These are phyloP conservation scores for Calyptommatus sinebrachiatus DNA, from an alignment of 2,113 vertebrate species.

Conservation along the genomic window DNA sequence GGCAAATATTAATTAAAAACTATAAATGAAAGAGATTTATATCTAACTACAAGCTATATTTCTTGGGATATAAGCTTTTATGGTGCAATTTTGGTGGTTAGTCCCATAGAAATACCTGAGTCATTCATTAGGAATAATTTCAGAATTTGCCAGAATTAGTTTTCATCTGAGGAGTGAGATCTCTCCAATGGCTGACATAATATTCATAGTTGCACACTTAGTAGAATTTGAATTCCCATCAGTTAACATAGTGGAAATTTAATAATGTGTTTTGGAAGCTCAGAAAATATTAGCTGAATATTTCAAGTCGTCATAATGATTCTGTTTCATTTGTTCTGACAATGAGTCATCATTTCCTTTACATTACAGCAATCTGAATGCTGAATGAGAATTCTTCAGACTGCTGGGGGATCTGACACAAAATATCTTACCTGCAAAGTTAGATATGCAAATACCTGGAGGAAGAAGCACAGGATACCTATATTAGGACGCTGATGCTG, in stretches of 20 bases:
- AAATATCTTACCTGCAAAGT: slow-evolving; percentile 29
- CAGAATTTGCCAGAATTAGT: background rate
- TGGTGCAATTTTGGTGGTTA: background rate
- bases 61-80: slow-evolving; percentile 17
- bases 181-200: slow-evolving; percentile 33
- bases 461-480: background rate
- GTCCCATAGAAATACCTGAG: slow-evolving; percentile 14
- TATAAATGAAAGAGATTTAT: slow-evolving; percentile 15
- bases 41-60: background rate
- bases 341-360: slow-evolving; percentile 54
- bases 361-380: slow-evolving; percentile 31
- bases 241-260: slow-evolving; percentile 40
- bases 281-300: slow-evolving; percentile 46
- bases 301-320: slow-evolving; percentile 40
- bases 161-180: slow-evolving; percentile 29
- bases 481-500: background rate
- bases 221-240: slow-evolving; percentile 45
- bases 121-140: slow-evolving; percentile 28
- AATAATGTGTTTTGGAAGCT: slow-evolving; percentile 40
- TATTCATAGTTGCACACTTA: slow-evolving; percentile 11
- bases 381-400: slow-evolving; percentile 39
- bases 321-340: slow-evolving; percentile 56
- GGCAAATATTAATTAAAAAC: slow-evolving; percentile 3
- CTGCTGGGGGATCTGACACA: background rate
- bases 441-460: slow-evolving; percentile 10